phyloP scores from a whole-genome alignment of 2,113 vertebrate genomes.

The Strix aluco region DNA sequence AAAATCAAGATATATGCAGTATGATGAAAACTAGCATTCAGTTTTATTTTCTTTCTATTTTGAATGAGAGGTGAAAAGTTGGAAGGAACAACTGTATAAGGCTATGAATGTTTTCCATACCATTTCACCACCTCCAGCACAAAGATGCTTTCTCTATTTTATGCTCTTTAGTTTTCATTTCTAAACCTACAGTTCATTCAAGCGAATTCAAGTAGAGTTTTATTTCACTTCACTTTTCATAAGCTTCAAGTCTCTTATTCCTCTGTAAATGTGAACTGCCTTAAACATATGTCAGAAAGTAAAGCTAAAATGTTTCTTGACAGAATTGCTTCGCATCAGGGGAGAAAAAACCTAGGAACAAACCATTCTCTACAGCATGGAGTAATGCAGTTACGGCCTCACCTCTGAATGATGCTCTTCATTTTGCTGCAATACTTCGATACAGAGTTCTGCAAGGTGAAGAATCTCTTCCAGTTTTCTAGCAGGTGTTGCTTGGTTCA shows the following conservation, averaged over 20 bases:
- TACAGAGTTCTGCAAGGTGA: constrained; percentile 91
- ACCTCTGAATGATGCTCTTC: constrained; percentile 98
- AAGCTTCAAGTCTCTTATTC: constrained; percentile 36
- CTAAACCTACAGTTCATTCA: constrained; percentile 11
- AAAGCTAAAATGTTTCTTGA: constrained; percentile 48
- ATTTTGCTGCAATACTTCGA: constrained; percentile 96
- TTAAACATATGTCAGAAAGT: constrained; percentile 55
- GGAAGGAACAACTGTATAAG: background rate
- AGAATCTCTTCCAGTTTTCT: constrained; percentile 90
- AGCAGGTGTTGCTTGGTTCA: constrained; percentile 82
- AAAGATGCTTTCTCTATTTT: constrained; percentile 10
- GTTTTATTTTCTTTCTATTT: background rate
- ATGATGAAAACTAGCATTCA: background rate
- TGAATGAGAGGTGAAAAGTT: background rate
- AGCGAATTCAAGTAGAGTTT: constrained; percentile 1
- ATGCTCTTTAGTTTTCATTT: constrained; percentile 22
- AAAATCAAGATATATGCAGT: background rate
- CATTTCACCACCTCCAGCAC: constrained; percentile 14
- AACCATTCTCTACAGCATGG: background rate
- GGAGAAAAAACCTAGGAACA: background rate
- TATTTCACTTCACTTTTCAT: constrained; percentile 54
- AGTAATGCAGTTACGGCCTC: constrained; percentile 25
- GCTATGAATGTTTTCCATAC: constrained; percentile 13
- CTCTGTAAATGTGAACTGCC: constrained; percentile 48
- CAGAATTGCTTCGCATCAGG: constrained; percentile 1